Conservation (phyloP, 2,888 invertebrate species). For the Hyppa rectilinea region DNA sequence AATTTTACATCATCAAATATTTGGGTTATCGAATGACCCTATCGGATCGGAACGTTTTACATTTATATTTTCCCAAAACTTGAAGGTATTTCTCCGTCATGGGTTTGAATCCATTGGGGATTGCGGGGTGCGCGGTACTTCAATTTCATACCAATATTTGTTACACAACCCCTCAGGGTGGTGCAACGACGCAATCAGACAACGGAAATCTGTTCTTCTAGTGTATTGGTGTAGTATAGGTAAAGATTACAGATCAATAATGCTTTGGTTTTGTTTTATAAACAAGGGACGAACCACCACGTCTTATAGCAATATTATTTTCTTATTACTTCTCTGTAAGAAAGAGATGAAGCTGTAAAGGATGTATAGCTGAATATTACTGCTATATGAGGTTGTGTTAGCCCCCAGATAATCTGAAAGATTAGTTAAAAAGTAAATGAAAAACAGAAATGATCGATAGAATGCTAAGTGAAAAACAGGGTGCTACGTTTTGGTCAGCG, state of each 20-base stretch:
- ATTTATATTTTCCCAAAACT: slow-evolving; percentile 26
- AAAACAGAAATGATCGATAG: too few species aligned
- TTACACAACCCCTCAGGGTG: slow-evolving; percentile 65
- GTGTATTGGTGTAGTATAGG: slow-evolving; percentile 38
- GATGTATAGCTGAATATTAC: too few species aligned
- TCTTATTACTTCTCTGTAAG: too few species aligned
- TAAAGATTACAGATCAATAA: slow-evolving; percentile 22
- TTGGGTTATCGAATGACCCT: slow-evolving; percentile 19
- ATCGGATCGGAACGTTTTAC: slow-evolving; percentile 39
- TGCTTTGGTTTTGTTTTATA: not conserved
- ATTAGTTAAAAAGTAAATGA: too few species aligned
- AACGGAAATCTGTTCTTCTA: slow-evolving; percentile 46
- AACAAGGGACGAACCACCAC: too few species aligned
- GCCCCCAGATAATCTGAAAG: too few species aligned
- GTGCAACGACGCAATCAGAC: slow-evolving; percentile 55
- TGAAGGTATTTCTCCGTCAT: slow-evolving; percentile 56
- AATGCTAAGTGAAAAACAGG: too few species aligned
- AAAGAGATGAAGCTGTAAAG: too few species aligned
- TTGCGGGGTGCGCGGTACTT: slow-evolving; percentile 68
- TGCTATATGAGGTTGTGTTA: too few species aligned
- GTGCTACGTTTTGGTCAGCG: too few species aligned
- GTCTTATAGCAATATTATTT: too few species aligned
- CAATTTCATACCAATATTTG: slow-evolving; percentile 84
- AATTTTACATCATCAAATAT: slow-evolving; percentile 21
- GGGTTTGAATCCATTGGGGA: slow-evolving; percentile 62